Evolutionary conservation across 2,113 vertebrate genomes (phyloP).

Genomic region (Psephotus haematonotus): DNA sequence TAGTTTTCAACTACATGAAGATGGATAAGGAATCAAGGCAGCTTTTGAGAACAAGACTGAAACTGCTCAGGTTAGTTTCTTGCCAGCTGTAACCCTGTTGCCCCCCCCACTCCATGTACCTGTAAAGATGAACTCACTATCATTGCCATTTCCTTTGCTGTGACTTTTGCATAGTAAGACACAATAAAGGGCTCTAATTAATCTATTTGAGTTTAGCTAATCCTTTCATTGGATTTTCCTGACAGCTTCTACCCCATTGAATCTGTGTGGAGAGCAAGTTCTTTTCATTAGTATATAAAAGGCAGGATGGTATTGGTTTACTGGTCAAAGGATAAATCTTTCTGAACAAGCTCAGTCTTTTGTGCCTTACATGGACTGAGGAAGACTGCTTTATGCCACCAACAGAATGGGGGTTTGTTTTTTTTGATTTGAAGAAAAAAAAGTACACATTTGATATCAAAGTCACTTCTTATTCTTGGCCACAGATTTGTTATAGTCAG

Average conservation of each 20-base stretch:
- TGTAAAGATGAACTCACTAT: not conserved
- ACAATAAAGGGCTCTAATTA: slow-evolving; percentile 37
- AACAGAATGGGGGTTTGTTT: not conserved
- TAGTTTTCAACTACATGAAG: not conserved
- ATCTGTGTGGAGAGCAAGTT: not conserved
- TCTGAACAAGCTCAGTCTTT: slow-evolving; percentile 40
- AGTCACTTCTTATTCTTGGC: not conserved
- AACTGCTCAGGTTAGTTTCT: not conserved
- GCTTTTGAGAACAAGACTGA: not conserved
- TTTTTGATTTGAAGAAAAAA: not conserved
- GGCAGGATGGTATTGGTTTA: slow-evolving; percentile 49
- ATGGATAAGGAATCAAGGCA: not conserved
- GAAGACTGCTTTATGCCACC: slow-evolving; percentile 1
- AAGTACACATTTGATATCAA: not conserved
- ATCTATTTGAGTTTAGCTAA: slow-evolving; percentile 54
- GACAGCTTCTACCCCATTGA: slow-evolving; percentile 52
- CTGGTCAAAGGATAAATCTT: slow-evolving; percentile 53
- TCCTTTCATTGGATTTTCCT: slow-evolving; percentile 57
- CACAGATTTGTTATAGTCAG: not conserved
- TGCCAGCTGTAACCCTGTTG: not conserved
- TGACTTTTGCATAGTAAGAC: not conserved
- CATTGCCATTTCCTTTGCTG: not conserved
- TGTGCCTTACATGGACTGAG: not conserved
- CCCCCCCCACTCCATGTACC: not conserved
- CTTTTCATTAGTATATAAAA: slow-evolving; percentile 62